A percentile compares a stretch with the other conserved stretches of the same genome.
Conservation (phyloP, 2,113 vertebrate species). For the Chionomys nivalis region DNA sequence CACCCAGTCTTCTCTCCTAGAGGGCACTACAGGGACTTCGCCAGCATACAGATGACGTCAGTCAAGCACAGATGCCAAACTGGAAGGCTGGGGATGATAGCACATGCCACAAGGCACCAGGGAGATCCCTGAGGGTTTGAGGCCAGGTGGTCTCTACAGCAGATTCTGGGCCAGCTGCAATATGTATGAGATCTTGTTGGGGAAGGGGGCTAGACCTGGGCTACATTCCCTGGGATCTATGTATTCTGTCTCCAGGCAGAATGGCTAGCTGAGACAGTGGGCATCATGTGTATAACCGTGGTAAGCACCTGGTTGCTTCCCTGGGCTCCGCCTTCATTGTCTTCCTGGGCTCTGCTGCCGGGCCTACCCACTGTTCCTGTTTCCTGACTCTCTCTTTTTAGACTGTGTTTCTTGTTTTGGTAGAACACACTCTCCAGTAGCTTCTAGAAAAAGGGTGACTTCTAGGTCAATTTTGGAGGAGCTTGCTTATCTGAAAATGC, state of each 20-base stretch:
- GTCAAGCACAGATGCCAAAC: neutral
- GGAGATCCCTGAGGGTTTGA: neutral
- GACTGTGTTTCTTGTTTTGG: neutral
- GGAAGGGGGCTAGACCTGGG: neutral
- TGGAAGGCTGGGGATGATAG: neutral
- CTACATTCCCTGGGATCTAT: neutral
- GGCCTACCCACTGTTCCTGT: neutral
- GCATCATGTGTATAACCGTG: neutral
- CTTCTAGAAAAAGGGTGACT: neutral
- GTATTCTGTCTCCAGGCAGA: neutral
- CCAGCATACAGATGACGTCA: too few relatives aligned
- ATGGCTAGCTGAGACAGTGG: neutral
- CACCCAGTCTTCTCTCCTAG: neutral
- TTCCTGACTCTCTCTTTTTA: neutral
- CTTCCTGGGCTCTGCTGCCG: too few relatives aligned
- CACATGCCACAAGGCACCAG: neutral
- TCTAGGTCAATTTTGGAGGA: neutral
- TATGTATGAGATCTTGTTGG: neutral
- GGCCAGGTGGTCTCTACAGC: neutral
- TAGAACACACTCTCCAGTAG: neutral
- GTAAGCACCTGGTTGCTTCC: neutral
- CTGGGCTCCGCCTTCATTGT: rapidly evolving
- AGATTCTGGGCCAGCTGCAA: neutral
- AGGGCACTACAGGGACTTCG: neutral
- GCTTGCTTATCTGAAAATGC: neutral